Conservation (phyloP, 2,888 invertebrate genomes). For the Epinotia bilunana region DNA sequence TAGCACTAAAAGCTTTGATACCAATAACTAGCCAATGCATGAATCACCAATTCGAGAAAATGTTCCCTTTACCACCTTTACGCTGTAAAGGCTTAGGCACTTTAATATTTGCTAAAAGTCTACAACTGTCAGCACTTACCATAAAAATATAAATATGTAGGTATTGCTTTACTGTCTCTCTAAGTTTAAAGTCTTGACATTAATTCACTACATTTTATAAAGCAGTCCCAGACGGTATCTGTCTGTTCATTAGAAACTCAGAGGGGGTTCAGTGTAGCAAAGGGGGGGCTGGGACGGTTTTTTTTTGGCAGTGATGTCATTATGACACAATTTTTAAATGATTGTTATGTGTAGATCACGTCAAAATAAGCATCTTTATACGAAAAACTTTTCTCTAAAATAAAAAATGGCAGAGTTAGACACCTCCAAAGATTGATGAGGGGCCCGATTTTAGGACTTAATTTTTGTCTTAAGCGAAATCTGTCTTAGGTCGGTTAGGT, state of each 20-base stretch:
- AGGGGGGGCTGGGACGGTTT: no score
- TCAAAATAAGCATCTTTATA: no score
- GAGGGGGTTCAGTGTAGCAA: no score
- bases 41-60: slow-evolving; percentile 14
- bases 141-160: not conserved
- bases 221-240: not conserved
- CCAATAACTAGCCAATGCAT: slow-evolving; percentile 4
- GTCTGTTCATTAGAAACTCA: not conserved
- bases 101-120: not conserved
- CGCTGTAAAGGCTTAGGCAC: not conserved
- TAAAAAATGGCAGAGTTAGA: no score
- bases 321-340: no score
- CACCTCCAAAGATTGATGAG: no score
- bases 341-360: no score
- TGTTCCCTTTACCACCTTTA: slow-evolving; percentile 8
- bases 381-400: no score
- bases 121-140: not conserved
- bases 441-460: no score
- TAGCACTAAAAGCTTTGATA: not conserved
- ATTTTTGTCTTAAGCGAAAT: no score
- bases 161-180: not conserved
- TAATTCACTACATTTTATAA: not conserved
- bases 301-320: no score
- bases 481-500: no score
- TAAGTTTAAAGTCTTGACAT: not conserved